These are phyloP conservation scores for Ammodytes marinus DNA, from an alignment of 2,113 vertebrate species.

Conservation along the genomic window DNA sequence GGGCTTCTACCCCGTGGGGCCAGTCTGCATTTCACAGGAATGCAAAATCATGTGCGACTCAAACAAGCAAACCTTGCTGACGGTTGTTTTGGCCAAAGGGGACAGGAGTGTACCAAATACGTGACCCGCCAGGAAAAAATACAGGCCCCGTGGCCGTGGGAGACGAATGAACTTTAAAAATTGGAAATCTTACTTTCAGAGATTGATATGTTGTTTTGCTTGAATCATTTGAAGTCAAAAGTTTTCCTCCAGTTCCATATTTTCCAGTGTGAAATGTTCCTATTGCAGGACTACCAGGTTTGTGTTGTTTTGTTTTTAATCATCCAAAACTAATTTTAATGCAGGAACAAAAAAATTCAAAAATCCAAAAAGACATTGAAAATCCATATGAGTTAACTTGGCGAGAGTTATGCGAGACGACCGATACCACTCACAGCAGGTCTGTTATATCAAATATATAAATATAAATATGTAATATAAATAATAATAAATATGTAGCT, in stretches of 20 bases:
- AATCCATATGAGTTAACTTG: not conserved
- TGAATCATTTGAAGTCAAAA: conserved; percentile 1
- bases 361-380: not conserved
- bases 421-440: not conserved
- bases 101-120: conserved; percentile 67
- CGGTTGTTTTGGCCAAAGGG: conserved; percentile 74
- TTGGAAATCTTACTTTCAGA: conserved; percentile 28
- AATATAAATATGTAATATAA: no score
- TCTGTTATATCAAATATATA: not conserved
- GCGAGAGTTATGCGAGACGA: not conserved
- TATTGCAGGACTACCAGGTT: not conserved
- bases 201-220: conserved; percentile 29
- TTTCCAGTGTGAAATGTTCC: not conserved
- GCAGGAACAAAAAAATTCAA: not conserved
- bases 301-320: not conserved
- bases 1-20: conserved; percentile 67
- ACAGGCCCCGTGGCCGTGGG: conserved; percentile 13
- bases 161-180: conserved; percentile 51
- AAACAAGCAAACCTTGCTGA: conserved; percentile 62
- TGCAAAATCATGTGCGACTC: conserved; percentile 66
- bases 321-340: not conserved
- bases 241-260: not conserved
- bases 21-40: conserved; percentile 74
- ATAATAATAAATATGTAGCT: not conserved
- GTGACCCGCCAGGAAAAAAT: conserved; percentile 44